Evolutionary conservation across 1,140 invertebrate genomes (phyloP), one percentile per base, ranked within the genome.

Genomic region (Papilio helenus): DNA sequence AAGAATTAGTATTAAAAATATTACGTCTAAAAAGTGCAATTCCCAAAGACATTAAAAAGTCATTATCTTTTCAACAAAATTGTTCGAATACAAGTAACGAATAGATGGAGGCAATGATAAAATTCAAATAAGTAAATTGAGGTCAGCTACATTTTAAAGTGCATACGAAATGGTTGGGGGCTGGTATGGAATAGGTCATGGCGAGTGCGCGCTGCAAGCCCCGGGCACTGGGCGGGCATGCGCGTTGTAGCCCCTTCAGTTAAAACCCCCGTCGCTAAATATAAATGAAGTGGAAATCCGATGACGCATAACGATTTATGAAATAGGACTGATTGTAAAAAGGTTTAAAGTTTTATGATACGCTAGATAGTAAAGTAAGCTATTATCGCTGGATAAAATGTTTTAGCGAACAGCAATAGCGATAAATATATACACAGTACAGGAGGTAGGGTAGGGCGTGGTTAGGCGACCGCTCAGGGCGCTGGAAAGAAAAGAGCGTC

Each of bases 201-300:
- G 83, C 82, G 83, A 77, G 76, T 83, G 83, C 82, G 82, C 84
- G 61, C 4, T 29, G 42, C 16, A 74, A 20, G 20, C 68, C 79
- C 44, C 72, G 29, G 34, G 65, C 42, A 29, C 26, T 16, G 29
- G 10, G 5, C 26, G 61, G 29, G 61, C 71, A 42, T 74, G 72
- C 72, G 72, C 72, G 42, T 39, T 42, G 18, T 14, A 20, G 18
- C 34, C 72, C 14, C 72, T 49, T n/a, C 34, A 55, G 18, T 42
- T 18, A 16, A 16, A 20, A 68, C 12, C 61, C 26, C 23, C 61
- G 26, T 68, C 26, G 12, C 61, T 68, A 76, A 76, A 76, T 58
- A 76, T 76, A 34, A 34, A 76, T 58, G 49, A 58, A 29, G 74
- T 76, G 74, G 29, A 76, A 76, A 58, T 39, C 74, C 29, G 49